A percentile compares a stretch with the other conserved stretches of the same genome.
These are phyloP conservation scores for Cepaea hortensis DNA, from an alignment of 2,888 invertebrate species.

Conservation along the genomic window DNA sequence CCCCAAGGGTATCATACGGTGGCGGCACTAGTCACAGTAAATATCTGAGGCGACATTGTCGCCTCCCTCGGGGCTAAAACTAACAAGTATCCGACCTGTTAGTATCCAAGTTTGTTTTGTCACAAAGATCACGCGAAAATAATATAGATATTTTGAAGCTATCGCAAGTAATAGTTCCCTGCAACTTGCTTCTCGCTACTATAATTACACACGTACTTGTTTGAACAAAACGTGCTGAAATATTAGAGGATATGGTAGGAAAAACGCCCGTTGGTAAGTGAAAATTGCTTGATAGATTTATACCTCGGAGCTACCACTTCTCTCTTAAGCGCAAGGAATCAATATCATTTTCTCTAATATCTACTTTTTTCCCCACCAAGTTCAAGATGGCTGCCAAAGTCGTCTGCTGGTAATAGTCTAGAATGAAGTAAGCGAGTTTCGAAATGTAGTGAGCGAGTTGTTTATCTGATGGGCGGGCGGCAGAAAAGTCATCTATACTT, in stretches of 20 bases:
- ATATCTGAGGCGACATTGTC: too few relatives aligned
- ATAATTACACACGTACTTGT: neutral
- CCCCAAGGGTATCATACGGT: too few relatives aligned
- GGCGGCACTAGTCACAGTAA: too few relatives aligned
- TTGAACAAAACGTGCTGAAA: neutral
- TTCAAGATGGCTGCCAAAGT: conserved; percentile 8
- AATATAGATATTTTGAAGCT: neutral
- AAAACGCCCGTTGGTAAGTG: neutral
- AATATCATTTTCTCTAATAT: neutral
- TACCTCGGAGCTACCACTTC: neutral
- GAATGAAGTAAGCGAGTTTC: neutral
- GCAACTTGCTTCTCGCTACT: neutral
- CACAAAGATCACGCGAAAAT: neutral
- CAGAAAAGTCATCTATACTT: neutral
- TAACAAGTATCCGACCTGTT: too few relatives aligned
- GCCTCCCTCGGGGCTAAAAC: too few relatives aligned
- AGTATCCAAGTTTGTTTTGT: too few relatives aligned
- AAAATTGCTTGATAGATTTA: neutral
- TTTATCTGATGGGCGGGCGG: neutral
- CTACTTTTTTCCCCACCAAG: neutral
- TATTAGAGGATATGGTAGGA: neutral
- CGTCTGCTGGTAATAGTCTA: neutral
- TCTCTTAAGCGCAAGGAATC: neutral
- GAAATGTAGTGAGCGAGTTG: neutral
- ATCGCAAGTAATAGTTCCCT: neutral